phyloP scores from a whole-genome alignment of 2,888 invertebrate genomes.

The Lithodes maja region DNA sequence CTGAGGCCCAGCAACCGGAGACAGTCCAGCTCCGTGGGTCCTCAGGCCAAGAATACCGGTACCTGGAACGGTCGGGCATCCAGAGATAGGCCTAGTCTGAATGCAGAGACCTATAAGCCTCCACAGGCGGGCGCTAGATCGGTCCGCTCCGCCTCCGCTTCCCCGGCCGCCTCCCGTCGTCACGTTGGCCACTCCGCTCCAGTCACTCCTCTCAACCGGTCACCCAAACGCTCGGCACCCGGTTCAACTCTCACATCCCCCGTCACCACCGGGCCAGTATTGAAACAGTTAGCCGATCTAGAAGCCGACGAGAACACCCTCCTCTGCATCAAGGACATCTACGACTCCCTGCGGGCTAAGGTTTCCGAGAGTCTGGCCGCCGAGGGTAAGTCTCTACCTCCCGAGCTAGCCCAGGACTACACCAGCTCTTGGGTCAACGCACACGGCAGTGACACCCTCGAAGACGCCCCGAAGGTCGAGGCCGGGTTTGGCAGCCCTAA shows the following conservation, averaged over 20 bases:
- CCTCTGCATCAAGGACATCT: constrained; percentile 62
- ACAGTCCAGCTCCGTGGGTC: constrained; percentile 35
- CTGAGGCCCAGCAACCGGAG: constrained; percentile 41
- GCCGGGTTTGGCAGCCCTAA: constrained; percentile 34
- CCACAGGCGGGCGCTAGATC: constrained; percentile 72
- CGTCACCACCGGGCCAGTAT: constrained; percentile 40
- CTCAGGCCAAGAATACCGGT: constrained; percentile 81
- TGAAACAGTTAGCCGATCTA: constrained; percentile 61
- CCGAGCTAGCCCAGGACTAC: constrained; percentile 64
- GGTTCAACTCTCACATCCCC: constrained; percentile 64
- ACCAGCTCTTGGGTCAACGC: constrained; percentile 66
- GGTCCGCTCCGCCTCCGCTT: constrained; percentile 69
- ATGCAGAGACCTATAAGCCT: constrained; percentile 80
- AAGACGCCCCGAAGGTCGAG: constrained; percentile 27
- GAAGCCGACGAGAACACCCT: constrained; percentile 66
- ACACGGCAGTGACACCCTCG: constrained; percentile 56
- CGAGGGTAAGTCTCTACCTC: constrained; percentile 67
- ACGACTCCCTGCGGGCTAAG: constrained; percentile 63
- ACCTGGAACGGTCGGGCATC: constrained; percentile 84
- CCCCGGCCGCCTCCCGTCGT: constrained; percentile 61
- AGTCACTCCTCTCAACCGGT: constrained; percentile 63
- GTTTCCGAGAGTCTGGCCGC: constrained; percentile 66
- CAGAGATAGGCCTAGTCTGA: constrained; percentile 77
- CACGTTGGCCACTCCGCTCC: constrained; percentile 65
- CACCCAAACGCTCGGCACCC: constrained; percentile 68